Evolutionary conservation across 2,888 invertebrate species (phyloP), one percentile per base, ranked within the genome.

Genomic region (Coelopa pilipes): DNA sequence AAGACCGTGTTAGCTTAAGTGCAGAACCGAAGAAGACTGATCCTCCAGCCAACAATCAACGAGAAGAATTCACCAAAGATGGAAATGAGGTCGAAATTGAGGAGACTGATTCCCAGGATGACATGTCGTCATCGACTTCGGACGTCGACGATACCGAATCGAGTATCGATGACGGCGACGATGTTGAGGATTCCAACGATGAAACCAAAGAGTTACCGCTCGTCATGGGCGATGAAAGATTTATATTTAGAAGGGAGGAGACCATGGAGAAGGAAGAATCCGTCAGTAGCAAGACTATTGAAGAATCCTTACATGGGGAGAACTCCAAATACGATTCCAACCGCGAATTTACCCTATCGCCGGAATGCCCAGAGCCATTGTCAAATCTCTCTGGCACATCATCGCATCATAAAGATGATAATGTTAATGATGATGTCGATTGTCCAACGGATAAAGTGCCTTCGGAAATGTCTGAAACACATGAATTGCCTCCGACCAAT

Each of bases 361-460:
- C 15, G 9, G 55, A 55, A 17, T 55, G 17, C 15, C 55, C n/a
- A 15, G 15, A 17, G 15, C 34, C 62, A 62, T 21, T 15, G 24
- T 24, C 34, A 62, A 10, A 34, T 34, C 62, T 17, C 13, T 53
- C 53, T 68, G 45, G 2, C 53, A 47, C 59, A 49, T 19, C 57
- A 12, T 47, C 49, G 0, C 76, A 75, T 63, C 76, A 76, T 72
- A 55, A 78, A 72, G 78, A 78, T 34, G 76, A 78, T 53, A 74
- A 75, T 74, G 77, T 76, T 72, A 47, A 72, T 1, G 75, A 75
- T 62, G 77, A 75, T 69, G 75, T 74, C 2, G 59, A 34, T 34
- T 34, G 34, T 34, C 2, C 34, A 34, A 34, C 7, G 34, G 34
- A 34, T 7, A 34, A 34, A 34, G 34, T 34, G 34, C 34, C 34